Base-by-base conservation (phyloP, 2,113 vertebrate species). In the Morone saxatilis region DNA sequence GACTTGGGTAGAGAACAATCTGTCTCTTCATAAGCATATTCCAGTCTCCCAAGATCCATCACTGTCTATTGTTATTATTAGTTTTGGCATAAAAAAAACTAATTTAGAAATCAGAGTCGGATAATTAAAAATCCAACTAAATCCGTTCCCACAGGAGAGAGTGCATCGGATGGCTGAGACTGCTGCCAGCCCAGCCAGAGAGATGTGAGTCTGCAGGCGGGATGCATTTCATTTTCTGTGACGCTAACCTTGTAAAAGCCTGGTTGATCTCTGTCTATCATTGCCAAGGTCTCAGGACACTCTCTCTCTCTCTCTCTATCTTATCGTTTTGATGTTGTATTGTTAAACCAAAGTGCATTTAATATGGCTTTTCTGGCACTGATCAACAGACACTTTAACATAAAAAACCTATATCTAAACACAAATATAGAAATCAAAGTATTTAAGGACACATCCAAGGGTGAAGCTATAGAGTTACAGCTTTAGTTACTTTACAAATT, bases 121-220 rank as follows among this genome's bases (percentile, higher is more conserved):
- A 92, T 94, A 87, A 95, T 95, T 95, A 93, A 93, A 94, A 93
- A 87, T 84, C 77, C 71, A 88, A 81, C 86, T 85, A 89, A 89
- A 81, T 84, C 81, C 71, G 38, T 79, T 89, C 92, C 91, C 87
- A 0, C 13, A 79, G 84, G 90, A 92, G 57, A 9, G 60, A 67
- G 74, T 48, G 74, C 36, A 75, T 74, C 48, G 40, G 76, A 65
- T 71, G 59, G 70, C 71, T 62, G 76, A 81, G 81, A 38, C 76
- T 66, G 54, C 74, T 72, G 77, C 22, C 47, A 74, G 60, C 79
- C 9, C 36, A 60, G 80, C 31, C 63, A 6, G 43, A 71, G 59
- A 75, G 76, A 76, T 43, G 67, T 2, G 70, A 41, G 72, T 36
- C 62, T 57, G 68, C 51, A 14, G 75, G 47, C 19, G 3, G 17